Conservation (phyloP, 2,797 vertebrate genomes). For the Percopsis omiscomaycus region DNA sequence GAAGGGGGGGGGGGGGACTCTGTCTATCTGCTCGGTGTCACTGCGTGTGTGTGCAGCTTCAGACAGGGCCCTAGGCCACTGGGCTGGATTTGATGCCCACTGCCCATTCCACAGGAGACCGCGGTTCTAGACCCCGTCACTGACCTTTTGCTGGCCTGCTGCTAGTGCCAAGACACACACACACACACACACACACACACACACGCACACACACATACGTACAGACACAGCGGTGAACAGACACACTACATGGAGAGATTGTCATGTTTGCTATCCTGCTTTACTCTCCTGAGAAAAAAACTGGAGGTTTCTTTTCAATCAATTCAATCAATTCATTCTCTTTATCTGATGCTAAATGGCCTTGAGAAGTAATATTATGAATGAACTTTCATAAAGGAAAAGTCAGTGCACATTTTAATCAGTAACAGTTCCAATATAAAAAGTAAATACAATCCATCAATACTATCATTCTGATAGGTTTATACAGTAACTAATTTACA, state of each 20-base stretch:
- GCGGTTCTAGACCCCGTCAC: constrained; percentile 27
- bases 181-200: not conserved
- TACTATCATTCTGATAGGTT: constrained; percentile 16
- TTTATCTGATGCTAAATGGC: not conserved
- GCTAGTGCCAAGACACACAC: constrained; percentile 12
- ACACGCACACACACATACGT: not conserved
- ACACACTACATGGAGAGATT: not conserved
- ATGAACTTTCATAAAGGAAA: constrained; percentile 42
- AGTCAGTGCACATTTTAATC: constrained; percentile 51
- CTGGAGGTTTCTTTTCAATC: constrained; percentile 27
- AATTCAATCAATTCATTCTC: constrained; percentile 23
- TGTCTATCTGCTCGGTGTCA: constrained; percentile 67
- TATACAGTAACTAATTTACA: constrained; percentile 41
- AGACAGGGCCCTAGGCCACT: constrained; percentile 42
- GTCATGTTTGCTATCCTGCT: not conserved
- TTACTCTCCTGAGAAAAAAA: constrained; percentile 20
- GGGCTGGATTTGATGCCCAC: constrained; percentile 30
- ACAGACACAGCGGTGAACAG: not conserved
- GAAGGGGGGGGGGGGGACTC: constrained; percentile 44
- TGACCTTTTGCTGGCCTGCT: constrained; percentile 38
- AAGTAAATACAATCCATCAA: constrained; percentile 18
- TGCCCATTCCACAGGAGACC: constrained; percentile 28
- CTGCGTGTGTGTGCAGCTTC: constrained; percentile 50
- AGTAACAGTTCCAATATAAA: constrained; percentile 20
- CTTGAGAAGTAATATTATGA: constrained; percentile 38